Evolutionary conservation across 2,888 invertebrate genomes (phyloP).

Genomic region (Drosophila affinis): DNA sequence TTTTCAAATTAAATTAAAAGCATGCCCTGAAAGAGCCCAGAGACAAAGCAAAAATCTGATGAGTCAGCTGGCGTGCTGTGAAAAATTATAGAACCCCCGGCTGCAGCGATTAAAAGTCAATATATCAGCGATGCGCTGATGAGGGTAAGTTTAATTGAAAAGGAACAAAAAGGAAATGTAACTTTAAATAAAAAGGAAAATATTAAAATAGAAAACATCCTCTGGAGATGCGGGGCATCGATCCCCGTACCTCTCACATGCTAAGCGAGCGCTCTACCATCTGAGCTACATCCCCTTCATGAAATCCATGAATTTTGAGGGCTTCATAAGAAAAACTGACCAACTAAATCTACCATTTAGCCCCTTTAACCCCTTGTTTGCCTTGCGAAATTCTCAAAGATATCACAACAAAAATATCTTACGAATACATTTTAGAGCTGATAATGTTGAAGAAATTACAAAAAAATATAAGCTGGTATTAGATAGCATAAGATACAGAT

Average conservation of each 20-base stretch:
- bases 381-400: too few relatives aligned
- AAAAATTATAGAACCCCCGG: constrained; percentile 28
- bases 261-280: constrained; percentile 84
- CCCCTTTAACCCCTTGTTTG: constrained; percentile 1
- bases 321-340: neutral
- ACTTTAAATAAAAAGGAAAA: constrained; percentile 54
- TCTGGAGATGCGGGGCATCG: constrained; percentile 84
- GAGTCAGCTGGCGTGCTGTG: constrained; percentile 70
- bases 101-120: constrained; percentile 77
- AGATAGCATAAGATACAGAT: neutral
- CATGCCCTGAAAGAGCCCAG: constrained; percentile 61
- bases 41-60: constrained; percentile 76
- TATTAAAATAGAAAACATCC: constrained; percentile 5
- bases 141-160: constrained; percentile 56
- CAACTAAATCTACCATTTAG: neutral
- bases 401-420: too few relatives aligned
- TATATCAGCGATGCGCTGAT: constrained; percentile 73
- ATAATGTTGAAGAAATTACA: neutral
- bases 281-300: constrained; percentile 53
- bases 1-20: constrained; percentile 81
- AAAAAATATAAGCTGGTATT: neutral
- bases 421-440: neutral
- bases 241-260: constrained; percentile 84
- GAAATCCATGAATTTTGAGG: neutral
- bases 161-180: constrained; percentile 27